Evolutionary conservation across 2,797 vertebrate genomes (phyloP).

Genomic region (Betta splendens): DNA sequence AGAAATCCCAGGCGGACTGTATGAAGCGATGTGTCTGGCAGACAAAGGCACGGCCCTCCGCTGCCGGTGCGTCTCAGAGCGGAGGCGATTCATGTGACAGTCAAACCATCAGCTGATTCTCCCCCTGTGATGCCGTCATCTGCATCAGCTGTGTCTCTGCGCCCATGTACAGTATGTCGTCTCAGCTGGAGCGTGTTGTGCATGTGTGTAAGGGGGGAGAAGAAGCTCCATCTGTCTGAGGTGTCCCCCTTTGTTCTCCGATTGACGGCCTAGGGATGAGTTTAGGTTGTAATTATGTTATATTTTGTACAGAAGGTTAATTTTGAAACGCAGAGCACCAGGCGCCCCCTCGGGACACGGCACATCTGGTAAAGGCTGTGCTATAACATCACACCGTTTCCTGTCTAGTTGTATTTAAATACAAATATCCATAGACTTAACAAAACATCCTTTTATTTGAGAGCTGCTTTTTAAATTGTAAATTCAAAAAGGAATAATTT

Average conservation of each 20-base stretch:
- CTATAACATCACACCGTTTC: constrained; percentile 44
- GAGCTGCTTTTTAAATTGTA: too few species aligned
- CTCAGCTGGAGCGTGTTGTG: constrained; percentile 38
- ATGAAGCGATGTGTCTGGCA: constrained; percentile 11
- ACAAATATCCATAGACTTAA: too few species aligned
- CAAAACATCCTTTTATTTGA: too few species aligned
- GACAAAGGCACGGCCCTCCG: constrained; percentile 26
- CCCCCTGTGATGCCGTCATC: too few species aligned
- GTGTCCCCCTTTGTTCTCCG: constrained; percentile 29
- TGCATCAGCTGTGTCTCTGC: too few species aligned
- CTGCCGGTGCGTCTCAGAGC: constrained; percentile 30
- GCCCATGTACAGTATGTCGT: constrained; percentile 50
- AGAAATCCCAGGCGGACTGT: neutral
- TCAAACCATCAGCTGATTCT: constrained; percentile 47
- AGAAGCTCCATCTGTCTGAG: constrained; percentile 53
- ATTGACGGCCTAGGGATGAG: constrained; percentile 63
- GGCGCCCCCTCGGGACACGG: constrained; percentile 61
- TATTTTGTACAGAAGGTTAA: constrained; percentile 74
- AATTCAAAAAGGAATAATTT: too few species aligned
- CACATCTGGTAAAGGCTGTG: constrained; percentile 68
- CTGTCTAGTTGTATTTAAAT: constrained; percentile 1
- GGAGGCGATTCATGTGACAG: constrained; percentile 68
- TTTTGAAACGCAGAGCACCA: constrained; percentile 62
- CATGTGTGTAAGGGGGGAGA: neutral
- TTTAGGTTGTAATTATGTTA: constrained; percentile 76